Percentiles rank a stretch among this genome's conserved stretches.
Conservation (phyloP, 1,140 invertebrate species). For the Meloidogyne hapla region DNA sequence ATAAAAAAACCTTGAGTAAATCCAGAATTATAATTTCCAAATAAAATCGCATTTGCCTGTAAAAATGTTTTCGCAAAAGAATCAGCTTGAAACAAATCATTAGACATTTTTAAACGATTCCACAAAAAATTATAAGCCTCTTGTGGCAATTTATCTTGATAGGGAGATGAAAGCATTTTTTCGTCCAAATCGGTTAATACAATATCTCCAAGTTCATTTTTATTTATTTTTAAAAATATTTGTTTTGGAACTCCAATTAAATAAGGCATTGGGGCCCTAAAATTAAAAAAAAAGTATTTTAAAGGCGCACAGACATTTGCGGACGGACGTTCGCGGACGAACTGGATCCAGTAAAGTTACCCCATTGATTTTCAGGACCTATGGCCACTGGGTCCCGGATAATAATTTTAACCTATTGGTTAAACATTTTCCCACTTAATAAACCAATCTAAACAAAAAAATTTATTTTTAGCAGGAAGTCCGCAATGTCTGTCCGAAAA, state of each 20-base stretch:
- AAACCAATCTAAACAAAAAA: too few relatives aligned
- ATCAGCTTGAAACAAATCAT: conserved; percentile 39
- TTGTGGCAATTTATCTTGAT: conserved; percentile 27
- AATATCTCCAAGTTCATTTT: conserved; percentile 39
- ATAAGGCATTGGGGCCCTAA: conserved; percentile 60
- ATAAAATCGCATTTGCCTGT: conserved; percentile 53
- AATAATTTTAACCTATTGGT: too few relatives aligned
- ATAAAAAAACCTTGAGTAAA: conserved; percentile 32
- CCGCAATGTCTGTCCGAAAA: too few relatives aligned
- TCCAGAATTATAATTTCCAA: conserved; percentile 45
- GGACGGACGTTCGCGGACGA: too few relatives aligned
- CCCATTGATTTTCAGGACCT: too few relatives aligned
- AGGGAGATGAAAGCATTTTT: conserved; percentile 27
- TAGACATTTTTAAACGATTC: conserved; percentile 29
- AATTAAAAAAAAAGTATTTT: conserved; percentile 14
- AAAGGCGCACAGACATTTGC: too few relatives aligned
- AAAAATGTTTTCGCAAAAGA: conserved; percentile 46
- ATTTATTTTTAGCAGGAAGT: too few relatives aligned
- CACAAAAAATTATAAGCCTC: conserved; percentile 29
- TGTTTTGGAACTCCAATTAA: conserved; percentile 59
- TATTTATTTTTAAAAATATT: conserved; percentile 32
- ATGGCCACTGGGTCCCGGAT: too few relatives aligned
- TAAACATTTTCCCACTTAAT: too few relatives aligned
- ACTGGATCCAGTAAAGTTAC: too few relatives aligned
- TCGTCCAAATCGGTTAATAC: conserved; percentile 40